These are phyloP conservation scores for Phalloptychus januarius DNA, from an alignment of 2,797 vertebrate species.

Conservation along the genomic window DNA sequence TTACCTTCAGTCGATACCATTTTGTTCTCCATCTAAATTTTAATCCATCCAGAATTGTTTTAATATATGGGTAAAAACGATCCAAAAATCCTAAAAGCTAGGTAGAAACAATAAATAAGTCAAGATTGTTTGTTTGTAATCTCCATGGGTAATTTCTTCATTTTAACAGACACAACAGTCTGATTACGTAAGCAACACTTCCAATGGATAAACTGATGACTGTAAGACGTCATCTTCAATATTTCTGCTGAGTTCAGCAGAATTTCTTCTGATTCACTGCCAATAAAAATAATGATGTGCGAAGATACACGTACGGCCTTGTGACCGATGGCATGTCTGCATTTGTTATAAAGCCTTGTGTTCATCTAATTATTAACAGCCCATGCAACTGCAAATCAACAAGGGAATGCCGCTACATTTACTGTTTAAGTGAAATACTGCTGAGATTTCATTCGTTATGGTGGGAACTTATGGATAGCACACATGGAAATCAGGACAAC, in stretches of 20 bases:
- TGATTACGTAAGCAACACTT: not conserved
- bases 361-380: not conserved
- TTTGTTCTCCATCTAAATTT: not conserved
- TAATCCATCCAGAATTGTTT: not conserved
- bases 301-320: not conserved
- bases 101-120: constrained; percentile 68
- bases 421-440: not conserved
- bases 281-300: not conserved
- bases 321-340: not conserved
- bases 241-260: constrained; percentile 6
- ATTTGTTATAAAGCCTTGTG: not conserved
- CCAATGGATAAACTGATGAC: not conserved
- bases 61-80: not conserved
- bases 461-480: not conserved
- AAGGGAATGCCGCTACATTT: not conserved
- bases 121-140: not conserved
- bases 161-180: not conserved
- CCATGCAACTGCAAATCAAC: not conserved
- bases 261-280: not conserved
- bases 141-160: not conserved
- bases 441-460: not conserved
- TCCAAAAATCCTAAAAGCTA: constrained; percentile 1
- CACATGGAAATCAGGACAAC: not conserved
- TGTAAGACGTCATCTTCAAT: not conserved
- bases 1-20: not conserved